phyloP scores from a whole-genome alignment of 2,888 invertebrate genomes.

The Ommatoiulus sabulosus region DNA sequence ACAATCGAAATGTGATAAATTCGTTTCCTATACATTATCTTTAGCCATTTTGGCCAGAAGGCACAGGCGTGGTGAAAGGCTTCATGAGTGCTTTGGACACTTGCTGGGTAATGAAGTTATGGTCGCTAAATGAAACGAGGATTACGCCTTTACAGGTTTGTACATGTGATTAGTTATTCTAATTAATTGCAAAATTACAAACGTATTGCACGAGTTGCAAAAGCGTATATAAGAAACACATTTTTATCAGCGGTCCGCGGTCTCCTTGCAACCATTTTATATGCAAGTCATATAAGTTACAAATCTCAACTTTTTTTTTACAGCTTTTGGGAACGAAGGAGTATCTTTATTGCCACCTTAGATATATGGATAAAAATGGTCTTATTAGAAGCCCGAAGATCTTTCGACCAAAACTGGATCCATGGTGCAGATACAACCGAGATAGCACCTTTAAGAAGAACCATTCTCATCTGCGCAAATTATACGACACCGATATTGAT shows the following conservation, averaged over 20 bases:
- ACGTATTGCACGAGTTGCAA: neutral
- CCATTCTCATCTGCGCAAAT: slow-evolving; percentile 21
- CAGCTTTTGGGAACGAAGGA: slow-evolving; percentile 53
- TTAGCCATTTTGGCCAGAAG: slow-evolving; percentile 72
- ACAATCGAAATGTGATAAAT: too few species aligned
- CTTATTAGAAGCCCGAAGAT: slow-evolving; percentile 49
- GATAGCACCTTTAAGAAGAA: slow-evolving; percentile 49
- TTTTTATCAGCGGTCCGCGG: neutral
- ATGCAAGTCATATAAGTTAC: neutral
- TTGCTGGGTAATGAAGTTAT: slow-evolving; percentile 71
- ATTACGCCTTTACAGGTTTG: slow-evolving; percentile 56
- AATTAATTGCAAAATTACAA: neutral
- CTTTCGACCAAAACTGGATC: slow-evolving; percentile 47
- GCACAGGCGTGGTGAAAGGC: slow-evolving; percentile 72
- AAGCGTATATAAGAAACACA: neutral
- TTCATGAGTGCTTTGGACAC: slow-evolving; percentile 72
- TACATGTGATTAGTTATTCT: too few species aligned
- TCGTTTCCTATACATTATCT: slow-evolving; percentile 48
- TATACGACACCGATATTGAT: slow-evolving; percentile 56
- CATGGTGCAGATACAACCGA: slow-evolving; percentile 44
- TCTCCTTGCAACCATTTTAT: neutral
- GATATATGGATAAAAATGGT: slow-evolving; percentile 27
- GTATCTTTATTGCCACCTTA: slow-evolving; percentile 52
- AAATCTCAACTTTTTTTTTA: slow-evolving; percentile 29
- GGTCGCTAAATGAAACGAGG: slow-evolving; percentile 67